Base-by-base conservation (phyloP, 2,888 invertebrate species). In the Caenorhabditis sinica region DNA sequence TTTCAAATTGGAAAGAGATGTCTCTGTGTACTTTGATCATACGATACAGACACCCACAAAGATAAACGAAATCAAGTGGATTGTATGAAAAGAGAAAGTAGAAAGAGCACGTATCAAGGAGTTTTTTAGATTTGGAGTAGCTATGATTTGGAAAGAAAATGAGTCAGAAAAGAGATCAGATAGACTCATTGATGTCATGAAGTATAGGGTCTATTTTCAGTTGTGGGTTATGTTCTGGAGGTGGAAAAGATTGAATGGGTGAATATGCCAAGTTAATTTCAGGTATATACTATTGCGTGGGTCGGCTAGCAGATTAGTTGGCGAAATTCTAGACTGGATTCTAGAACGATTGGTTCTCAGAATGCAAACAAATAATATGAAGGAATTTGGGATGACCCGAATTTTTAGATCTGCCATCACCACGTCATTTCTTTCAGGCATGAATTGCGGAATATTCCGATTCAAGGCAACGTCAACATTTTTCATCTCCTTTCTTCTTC, bases 21-120 rank as follows among this genome's bases (percentile, higher is more conserved):
- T 30, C 45, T 45, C 15, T 49, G 49, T 68, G 68, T 53, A 69
- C 69, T 69, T 69, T 69, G 68, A 68, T 36, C 51, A 30, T 15
- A 65, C 45, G 23, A 28, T 30, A 68, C 53, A 68, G 68, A 36
- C 51, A 51, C 68, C 53, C 68, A 53, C 68, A 68, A 60, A 53
- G 43, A 53, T 33, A 66, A 66, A 51, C 66, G 9, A 23, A 68
- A 36, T 56, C 13, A 43, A 69, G 69, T 56, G 69, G 69, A 69
- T 56, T 25, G 49, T 51, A 63, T 11, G 33, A 30, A 49, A 45
- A n/a, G 23, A 49, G 65, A 40, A 25, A 40, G 6, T 8, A 49
- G 28, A 30, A 30, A 49, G 65, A 63, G 45, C 25, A 36, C 43
- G 36, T 25, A 11, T 33, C 23, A 53, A 9, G 20, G 11, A 23